These are phyloP conservation scores for Urocyon cinereoargenteus DNA, from an alignment of 2,797 vertebrate genomes.

Conservation along the genomic window DNA sequence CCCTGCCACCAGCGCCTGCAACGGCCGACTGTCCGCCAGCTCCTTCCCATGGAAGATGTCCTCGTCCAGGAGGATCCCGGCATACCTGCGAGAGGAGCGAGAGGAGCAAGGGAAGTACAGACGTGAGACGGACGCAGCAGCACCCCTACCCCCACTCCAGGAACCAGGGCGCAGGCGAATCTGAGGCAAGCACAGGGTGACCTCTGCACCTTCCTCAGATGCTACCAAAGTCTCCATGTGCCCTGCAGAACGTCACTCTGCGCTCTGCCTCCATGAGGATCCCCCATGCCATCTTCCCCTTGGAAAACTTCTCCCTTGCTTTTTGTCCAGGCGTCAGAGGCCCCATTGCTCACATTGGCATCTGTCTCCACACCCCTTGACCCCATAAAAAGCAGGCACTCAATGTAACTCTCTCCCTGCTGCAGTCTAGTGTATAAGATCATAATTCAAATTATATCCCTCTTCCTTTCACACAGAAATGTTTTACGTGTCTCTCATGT, in stretches of 20 bases:
- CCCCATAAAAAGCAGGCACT: too few relatives aligned
- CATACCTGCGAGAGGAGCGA: conserved; percentile 74
- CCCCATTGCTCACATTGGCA: accelerated
- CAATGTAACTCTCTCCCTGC: neutral
- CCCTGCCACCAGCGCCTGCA: conserved; percentile 86
- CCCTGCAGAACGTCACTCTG: neutral
- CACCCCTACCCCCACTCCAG: too few relatives aligned
- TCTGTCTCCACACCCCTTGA: neutral
- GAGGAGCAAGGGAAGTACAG: neutral
- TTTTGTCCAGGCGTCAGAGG: too few relatives aligned
- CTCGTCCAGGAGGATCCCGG: conserved; percentile 83
- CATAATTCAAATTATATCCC: neutral
- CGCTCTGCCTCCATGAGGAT: neutral
- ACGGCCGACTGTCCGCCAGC: conserved; percentile 72
- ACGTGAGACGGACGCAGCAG: accelerated
- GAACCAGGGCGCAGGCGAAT: accelerated
- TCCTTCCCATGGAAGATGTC: conserved; percentile 83
- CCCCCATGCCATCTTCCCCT: neutral
- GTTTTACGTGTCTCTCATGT: neutral
- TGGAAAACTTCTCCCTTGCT: neutral
- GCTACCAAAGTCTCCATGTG: too few relatives aligned
- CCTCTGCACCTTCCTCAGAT: neutral
- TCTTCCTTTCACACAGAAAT: neutral
- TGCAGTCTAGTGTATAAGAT: neutral
- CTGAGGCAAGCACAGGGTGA: neutral